phyloP scores from a whole-genome alignment of 2,113 vertebrate species.

The Oreochromis spilurus region DNA sequence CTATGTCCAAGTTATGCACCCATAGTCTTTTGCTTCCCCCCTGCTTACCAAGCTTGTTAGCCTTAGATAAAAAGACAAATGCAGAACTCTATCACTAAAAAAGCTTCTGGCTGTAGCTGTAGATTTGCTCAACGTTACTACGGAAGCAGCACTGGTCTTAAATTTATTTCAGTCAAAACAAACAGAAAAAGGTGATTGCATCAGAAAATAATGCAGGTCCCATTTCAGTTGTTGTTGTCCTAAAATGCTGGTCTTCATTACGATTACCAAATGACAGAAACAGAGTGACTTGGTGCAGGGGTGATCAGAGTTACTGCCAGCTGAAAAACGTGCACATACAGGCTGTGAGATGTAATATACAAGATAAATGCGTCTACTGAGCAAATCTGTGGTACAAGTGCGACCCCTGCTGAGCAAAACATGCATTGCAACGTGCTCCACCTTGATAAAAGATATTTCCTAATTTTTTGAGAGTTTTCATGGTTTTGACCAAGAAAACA shows the following conservation, averaged over 20 bases:
- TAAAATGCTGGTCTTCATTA: neutral
- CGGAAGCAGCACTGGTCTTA: neutral
- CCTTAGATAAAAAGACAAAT: neutral
- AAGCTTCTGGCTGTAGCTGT: neutral
- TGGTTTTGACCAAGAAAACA: neutral
- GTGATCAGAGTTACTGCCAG: neutral
- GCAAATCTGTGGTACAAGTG: neutral
- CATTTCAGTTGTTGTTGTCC: neutral
- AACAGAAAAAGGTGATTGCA: neutral
- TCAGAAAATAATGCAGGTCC: neutral
- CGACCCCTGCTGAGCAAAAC: neutral
- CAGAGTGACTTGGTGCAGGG: neutral
- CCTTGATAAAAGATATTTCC: neutral
- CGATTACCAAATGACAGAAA: neutral
- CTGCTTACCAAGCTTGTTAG: fast-evolving
- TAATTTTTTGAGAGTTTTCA: neutral
- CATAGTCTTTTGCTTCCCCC: fast-evolving
- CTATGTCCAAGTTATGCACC: neutral
- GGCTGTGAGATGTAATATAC: neutral
- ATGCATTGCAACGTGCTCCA: neutral
- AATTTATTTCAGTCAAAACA: neutral
- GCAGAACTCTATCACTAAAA: neutral
- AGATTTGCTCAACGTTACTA: neutral
- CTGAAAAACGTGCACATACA: neutral
- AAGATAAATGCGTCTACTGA: no score